phyloP scores from a whole-genome alignment of 1,140 invertebrate genomes.

The Pogonomyrmex barbatus region DNA sequence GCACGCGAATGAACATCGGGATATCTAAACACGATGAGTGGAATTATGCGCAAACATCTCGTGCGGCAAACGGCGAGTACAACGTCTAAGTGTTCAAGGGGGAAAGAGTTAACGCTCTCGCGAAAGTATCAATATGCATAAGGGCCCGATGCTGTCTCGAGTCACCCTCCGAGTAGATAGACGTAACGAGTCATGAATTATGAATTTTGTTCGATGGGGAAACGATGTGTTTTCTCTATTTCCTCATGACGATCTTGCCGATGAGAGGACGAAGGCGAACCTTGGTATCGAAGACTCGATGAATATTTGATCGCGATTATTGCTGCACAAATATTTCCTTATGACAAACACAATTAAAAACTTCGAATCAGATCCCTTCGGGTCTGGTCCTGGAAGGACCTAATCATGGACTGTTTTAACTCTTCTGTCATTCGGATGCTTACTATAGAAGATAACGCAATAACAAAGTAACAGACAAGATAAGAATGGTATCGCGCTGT shows the following conservation, averaged over 20 bases:
- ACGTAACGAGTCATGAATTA: constrained; percentile 75
- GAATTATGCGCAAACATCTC: constrained; percentile 68
- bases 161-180: constrained; percentile 13
- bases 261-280: neutral
- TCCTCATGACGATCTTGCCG: neutral
- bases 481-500: neutral
- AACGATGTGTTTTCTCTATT: neutral
- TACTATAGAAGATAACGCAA: neutral
- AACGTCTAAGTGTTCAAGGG: constrained; percentile 31
- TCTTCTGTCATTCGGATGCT: neutral
- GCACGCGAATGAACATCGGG: neutral
- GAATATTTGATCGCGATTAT: constrained; percentile 52
- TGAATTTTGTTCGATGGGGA: constrained; percentile 59
- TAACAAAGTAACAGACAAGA: neutral
- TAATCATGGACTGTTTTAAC: neutral
- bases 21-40: constrained; percentile 45
- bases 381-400: neutral
- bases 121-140: constrained; percentile 70
- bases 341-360: constrained; percentile 47
- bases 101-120: constrained; percentile 25
- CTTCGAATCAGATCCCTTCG: neutral
- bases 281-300: constrained; percentile 33
- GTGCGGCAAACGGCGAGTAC: constrained; percentile 11
- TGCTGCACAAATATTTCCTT: constrained; percentile 58
- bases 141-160: constrained; percentile 20